These are phyloP conservation scores for Spilosoma lubricipeda DNA, from an alignment of 2,888 invertebrate species.

Conservation along the genomic window DNA sequence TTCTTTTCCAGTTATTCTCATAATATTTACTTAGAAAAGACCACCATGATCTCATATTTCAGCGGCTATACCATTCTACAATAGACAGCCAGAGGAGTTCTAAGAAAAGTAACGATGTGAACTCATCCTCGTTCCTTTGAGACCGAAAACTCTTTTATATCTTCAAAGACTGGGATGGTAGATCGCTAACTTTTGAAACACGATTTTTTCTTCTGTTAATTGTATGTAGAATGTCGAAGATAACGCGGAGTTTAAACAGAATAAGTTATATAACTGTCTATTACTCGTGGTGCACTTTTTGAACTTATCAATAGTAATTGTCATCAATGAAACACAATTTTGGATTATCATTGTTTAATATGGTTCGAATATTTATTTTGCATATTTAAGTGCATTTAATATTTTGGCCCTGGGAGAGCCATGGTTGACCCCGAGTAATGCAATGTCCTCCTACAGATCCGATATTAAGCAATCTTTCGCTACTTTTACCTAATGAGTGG, in stretches of 20 bases:
- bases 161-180: constrained; percentile 58
- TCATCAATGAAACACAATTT: neutral
- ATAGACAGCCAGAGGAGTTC: constrained; percentile 26
- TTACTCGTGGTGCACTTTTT: neutral
- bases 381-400: no score
- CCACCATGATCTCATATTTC: neutral
- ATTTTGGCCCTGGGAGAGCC: no score
- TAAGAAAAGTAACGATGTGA: constrained; percentile 50
- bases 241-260: neutral
- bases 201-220: constrained; percentile 45
- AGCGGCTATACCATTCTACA: constrained; percentile 18
- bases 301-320: neutral
- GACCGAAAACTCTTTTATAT: constrained; percentile 71
- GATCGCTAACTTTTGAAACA: constrained; percentile 60
- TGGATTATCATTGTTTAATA: neutral
- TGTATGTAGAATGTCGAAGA: constrained; percentile 10
- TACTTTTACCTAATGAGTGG: no score
- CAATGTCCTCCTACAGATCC: no score
- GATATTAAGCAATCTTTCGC: no score
- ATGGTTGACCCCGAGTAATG: no score
- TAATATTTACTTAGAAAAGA: neutral
- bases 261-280: neutral
- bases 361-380: no score
- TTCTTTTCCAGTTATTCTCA: neutral
- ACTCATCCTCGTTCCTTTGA: constrained; percentile 69